Evolutionary conservation across 2,888 invertebrate species (phyloP).

Genomic region (Parnassius mnemosyne): DNA sequence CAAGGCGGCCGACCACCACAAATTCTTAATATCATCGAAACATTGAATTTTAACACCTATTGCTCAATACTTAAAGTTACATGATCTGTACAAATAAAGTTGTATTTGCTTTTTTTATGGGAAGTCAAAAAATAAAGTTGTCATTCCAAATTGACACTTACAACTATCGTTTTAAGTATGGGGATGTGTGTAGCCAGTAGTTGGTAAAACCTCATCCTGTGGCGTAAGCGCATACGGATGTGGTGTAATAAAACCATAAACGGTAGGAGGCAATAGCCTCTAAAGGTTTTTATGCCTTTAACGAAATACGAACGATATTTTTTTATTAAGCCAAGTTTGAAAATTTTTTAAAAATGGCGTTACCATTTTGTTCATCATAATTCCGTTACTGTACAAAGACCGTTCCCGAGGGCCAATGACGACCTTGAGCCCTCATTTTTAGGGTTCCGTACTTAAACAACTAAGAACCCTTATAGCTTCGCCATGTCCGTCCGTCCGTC

Average conservation of each 20-base stretch:
- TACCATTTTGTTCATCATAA: too few relatives aligned
- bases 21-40: constrained; percentile 8
- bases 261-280: constrained; percentile 31
- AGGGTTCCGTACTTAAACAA: too few relatives aligned
- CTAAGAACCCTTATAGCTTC: too few relatives aligned
- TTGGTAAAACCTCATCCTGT: constrained; percentile 57
- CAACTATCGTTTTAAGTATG: constrained; percentile 16
- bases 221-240: constrained; percentile 65
- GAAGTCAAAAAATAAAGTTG: constrained; percentile 1
- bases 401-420: too few relatives aligned
- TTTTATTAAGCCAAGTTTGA: too few relatives aligned
- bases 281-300: constrained; percentile 11
- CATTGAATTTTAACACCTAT: constrained; percentile 12
- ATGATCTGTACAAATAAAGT: not conserved
- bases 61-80: not conserved
- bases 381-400: too few relatives aligned
- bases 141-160: constrained; percentile 35
- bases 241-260: constrained; percentile 47
- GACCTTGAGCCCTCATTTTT: too few relatives aligned
- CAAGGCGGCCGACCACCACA: constrained; percentile 27
- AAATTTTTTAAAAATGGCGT: too few relatives aligned
- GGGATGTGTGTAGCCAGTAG: not conserved
- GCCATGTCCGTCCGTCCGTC: too few relatives aligned
- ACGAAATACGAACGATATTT: too few relatives aligned
- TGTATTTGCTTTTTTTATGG: constrained; percentile 8